Conservation (phyloP, 2,797 vertebrate species). For the Sebastes aleutianus region DNA sequence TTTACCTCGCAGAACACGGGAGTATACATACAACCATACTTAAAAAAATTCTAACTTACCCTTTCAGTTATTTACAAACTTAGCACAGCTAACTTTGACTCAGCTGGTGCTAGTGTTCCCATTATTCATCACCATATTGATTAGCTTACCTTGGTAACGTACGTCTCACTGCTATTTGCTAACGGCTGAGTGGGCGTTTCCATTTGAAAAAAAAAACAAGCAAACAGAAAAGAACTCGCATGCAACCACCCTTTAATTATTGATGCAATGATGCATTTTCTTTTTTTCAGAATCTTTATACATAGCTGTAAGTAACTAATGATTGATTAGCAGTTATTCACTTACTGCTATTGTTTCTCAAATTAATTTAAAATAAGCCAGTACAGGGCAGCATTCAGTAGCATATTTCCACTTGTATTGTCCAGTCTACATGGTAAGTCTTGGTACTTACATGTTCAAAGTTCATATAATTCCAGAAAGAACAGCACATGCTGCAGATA, state of each 20-base stretch:
- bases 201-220: too few species aligned
- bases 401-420: background rate
- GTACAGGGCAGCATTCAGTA: background rate
- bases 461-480: background rate
- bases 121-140: too few species aligned
- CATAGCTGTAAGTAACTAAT: background rate
- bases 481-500: background rate
- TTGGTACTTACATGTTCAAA: background rate
- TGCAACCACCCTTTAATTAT: background rate
- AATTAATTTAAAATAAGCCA: background rate
- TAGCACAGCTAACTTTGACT: too few species aligned
- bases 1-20: too few species aligned
- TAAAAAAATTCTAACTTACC: too few species aligned
- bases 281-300: background rate
- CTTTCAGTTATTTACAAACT: too few species aligned
- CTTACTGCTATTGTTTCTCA: background rate
- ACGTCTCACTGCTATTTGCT: too few species aligned
- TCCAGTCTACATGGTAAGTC: background rate
- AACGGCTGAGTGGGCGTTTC: too few species aligned
- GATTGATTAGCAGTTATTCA: too few species aligned
- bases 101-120: too few species aligned
- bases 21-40: too few species aligned
- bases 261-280: background rate
- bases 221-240: rapidly evolving
- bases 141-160: too few species aligned